Evolutionary conservation across 2,888 invertebrate genomes (phyloP).

Genomic region (Diplazon laetatorius): DNA sequence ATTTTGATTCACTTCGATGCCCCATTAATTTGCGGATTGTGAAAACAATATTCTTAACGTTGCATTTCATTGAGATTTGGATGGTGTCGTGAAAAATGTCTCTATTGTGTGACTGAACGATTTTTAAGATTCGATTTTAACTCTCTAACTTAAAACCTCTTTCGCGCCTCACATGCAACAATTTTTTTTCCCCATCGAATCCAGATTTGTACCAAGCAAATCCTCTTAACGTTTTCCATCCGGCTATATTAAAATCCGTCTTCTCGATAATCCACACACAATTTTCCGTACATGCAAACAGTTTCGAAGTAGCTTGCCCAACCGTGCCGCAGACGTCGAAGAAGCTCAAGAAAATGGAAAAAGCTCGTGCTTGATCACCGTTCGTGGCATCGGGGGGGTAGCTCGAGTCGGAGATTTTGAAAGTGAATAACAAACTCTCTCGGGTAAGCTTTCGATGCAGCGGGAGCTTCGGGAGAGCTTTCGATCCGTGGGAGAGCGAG

Average conservation of each 20-base stretch:
- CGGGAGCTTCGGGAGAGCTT: constrained; percentile 45
- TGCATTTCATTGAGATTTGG: no score
- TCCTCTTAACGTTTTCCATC: background rate
- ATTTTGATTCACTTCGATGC: no score
- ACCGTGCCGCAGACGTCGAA: background rate
- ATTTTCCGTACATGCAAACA: background rate
- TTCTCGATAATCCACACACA: background rate
- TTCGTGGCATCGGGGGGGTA: constrained; percentile 15
- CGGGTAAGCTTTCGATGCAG: constrained; percentile 36
- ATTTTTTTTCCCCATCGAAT: background rate
- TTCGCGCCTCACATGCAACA: background rate
- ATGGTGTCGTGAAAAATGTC: no score
- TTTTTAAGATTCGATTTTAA: no score
- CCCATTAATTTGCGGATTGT: no score
- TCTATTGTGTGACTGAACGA: no score
- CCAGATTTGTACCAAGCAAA: background rate
- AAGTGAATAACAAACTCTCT: constrained; percentile 57
- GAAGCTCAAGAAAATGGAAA: constrained; percentile 47
- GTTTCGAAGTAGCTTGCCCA: background rate
- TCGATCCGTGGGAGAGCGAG: constrained; percentile 1
- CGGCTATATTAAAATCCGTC: background rate
- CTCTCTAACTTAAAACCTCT: background rate
- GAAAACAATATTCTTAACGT: no score
- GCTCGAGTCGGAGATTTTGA: constrained; percentile 33
- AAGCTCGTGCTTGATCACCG: constrained; percentile 6